Conservation (phyloP, 2,113 vertebrate genomes). For the Sakesphorus luctuosus region DNA sequence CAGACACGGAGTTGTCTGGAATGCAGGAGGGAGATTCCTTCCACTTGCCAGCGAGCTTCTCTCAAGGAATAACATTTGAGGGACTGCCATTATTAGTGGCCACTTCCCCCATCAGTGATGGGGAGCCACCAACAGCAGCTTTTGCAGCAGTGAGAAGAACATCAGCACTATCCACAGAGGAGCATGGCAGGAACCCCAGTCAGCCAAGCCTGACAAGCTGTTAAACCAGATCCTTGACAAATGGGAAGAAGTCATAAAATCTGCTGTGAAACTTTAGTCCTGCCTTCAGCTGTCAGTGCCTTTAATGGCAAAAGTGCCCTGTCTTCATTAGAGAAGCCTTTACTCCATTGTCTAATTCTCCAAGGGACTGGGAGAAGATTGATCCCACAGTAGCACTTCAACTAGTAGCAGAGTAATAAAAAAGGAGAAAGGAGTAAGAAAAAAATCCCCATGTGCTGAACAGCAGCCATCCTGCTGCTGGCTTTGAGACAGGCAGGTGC, state of each 20-base stretch:
- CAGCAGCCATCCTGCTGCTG: conserved; percentile 34
- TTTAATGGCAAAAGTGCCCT: conserved; percentile 4
- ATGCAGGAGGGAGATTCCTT: neutral
- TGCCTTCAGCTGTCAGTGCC: conserved; percentile 31
- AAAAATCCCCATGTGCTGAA: neutral
- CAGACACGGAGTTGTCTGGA: neutral
- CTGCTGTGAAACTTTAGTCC: conserved; percentile 33
- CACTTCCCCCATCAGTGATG: neutral
- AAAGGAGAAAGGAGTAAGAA: neutral
- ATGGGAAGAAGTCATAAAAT: conserved; percentile 55
- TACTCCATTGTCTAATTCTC: neutral
- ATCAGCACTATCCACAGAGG: neutral
- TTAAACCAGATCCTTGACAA: conserved; percentile 32
- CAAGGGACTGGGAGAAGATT: neutral
- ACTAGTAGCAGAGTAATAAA: conserved; percentile 36
- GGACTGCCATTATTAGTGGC: neutral
- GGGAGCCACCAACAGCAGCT: neutral
- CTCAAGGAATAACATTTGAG: neutral
- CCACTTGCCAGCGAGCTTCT: neutral
- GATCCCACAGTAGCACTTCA: conserved; percentile 39
- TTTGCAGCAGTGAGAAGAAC: neutral
- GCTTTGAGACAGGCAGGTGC: conserved; percentile 32
- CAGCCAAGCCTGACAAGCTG: neutral
- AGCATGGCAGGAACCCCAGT: neutral
- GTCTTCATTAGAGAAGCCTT: conserved; percentile 1